These are phyloP conservation scores for Neofelis nebulosa DNA, from an alignment of 2,113 vertebrate genomes.

Conservation along the genomic window DNA sequence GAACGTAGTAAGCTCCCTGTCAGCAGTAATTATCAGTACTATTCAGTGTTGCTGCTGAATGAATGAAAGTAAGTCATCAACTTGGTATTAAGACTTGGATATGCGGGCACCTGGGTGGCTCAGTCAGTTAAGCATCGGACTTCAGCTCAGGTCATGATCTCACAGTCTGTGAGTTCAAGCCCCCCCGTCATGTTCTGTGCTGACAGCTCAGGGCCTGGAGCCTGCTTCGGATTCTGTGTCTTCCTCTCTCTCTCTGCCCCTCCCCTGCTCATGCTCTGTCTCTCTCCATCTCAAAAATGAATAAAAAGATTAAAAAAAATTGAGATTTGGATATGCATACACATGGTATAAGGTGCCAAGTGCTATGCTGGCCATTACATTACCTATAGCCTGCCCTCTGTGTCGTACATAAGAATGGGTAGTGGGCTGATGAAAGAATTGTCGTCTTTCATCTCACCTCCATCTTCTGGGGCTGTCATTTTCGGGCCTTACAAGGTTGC, in stretches of 20 bases:
- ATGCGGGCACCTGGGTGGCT: neutral
- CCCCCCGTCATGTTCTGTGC: no score
- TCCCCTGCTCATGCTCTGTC: no score
- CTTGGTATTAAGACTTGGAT: neutral
- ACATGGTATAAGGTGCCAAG: neutral
- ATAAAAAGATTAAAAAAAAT: no score
- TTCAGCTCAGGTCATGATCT: no score
- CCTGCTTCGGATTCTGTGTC: no score
- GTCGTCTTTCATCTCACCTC: neutral
- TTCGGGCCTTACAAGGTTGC: neutral
- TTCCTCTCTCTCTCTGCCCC: no score
- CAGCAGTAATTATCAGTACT: neutral
- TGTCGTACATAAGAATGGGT: no score
- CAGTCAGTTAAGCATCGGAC: no score
- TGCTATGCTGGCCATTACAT: rapidly evolving
- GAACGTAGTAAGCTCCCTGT: neutral
- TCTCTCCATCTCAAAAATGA: no score
- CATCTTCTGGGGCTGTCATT: neutral
- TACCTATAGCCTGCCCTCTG: neutral
- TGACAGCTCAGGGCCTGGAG: no score
- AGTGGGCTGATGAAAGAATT: neutral
- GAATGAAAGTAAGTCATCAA: neutral
- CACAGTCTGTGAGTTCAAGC: no score
- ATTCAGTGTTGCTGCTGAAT: neutral
- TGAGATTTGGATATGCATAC: neutral